These are phyloP conservation scores for Drosophila neocordata DNA, from an alignment of 1,140 invertebrate genomes.

Conservation along the genomic window DNA sequence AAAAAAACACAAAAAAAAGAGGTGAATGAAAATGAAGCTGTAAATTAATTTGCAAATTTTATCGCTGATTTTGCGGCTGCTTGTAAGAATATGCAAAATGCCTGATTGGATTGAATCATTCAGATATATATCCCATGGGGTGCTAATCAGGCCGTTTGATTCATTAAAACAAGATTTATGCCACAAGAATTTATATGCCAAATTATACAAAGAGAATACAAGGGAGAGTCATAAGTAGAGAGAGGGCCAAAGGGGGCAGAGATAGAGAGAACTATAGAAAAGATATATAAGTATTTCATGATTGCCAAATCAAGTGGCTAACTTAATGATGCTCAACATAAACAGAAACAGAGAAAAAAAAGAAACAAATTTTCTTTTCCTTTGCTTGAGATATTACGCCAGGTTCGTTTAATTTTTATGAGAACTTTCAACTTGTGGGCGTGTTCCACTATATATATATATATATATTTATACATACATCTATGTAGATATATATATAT, in stretches of 20 bases:
- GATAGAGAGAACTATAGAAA: background rate
- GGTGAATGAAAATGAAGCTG: constrained; percentile 62
- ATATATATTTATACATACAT: too few relatives aligned
- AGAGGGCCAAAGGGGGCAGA: background rate
- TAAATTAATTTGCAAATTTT: constrained; percentile 67
- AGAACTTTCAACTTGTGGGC: constrained; percentile 78
- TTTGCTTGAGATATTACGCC: constrained; percentile 36
- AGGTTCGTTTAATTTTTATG: constrained; percentile 60
- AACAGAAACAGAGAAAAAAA: constrained; percentile 37
- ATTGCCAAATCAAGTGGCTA: constrained; percentile 80
- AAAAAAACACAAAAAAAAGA: constrained; percentile 34
- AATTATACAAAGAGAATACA: constrained; percentile 61
- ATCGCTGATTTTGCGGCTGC: constrained; percentile 14
- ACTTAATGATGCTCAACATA: constrained; percentile 79
- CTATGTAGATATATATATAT: too few relatives aligned
- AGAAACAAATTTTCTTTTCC: constrained; percentile 41
- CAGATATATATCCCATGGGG: constrained; percentile 18
- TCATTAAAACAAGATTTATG: constrained; percentile 74
- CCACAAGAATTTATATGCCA: constrained; percentile 74
- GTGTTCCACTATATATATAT: constrained; percentile 22
- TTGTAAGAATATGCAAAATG: constrained; percentile 57
- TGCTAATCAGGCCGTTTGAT: constrained; percentile 66
- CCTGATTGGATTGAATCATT: background rate
- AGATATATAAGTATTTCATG: constrained; percentile 5
- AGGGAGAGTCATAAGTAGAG: background rate